Percentiles rank a stretch among this genome's conserved stretches.
Conservation (phyloP, 2,113 vertebrate species). For the Crotophaga sulcirostris region DNA sequence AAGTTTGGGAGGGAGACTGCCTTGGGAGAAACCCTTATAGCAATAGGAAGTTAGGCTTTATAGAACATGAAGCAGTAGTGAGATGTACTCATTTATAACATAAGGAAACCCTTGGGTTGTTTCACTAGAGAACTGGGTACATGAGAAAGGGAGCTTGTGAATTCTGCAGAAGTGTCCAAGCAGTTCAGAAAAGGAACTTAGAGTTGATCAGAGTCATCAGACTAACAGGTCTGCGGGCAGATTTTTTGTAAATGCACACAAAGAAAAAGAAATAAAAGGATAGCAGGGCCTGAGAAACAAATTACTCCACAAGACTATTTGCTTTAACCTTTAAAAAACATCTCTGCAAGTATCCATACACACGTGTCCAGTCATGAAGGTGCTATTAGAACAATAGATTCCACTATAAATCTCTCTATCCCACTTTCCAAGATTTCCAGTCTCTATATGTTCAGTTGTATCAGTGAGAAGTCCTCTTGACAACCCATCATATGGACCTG, state of each 20-base stretch:
- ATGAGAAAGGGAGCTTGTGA: neutral
- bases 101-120: neutral
- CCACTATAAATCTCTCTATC: fast-evolving
- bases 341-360: neutral
- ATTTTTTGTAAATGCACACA: neutral
- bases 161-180: neutral
- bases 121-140: neutral
- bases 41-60: neutral
- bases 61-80: neutral
- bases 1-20: neutral
- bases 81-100: neutral
- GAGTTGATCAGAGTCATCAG: neutral
- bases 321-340: neutral
- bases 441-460: neutral
- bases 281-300: neutral
- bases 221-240: neutral
- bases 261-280: too few species aligned
- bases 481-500: neutral
- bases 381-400: neutral
- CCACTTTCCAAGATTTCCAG: neutral
- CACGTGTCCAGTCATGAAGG: neutral
- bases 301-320: neutral
- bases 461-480: neutral
- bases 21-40: neutral
- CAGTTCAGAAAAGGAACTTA: neutral